Conservation (phyloP, 2,888 invertebrate species). For the Drosophila acutilabella region DNA sequence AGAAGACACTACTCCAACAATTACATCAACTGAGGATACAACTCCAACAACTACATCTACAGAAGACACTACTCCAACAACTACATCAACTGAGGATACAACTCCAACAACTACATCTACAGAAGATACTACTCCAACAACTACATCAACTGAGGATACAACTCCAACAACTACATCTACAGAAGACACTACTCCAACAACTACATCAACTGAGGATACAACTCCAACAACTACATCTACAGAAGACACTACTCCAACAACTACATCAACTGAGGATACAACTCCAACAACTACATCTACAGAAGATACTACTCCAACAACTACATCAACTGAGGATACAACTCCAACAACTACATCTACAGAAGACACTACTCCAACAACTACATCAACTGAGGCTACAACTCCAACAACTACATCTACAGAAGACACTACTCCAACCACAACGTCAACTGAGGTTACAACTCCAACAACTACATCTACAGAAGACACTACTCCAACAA, state of each 20-base stretch:
- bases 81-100: not conserved
- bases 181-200: not conserved
- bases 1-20: not conserved
- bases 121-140: not conserved
- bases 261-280: not conserved
- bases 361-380: not conserved
- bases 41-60: not conserved
- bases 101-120: not conserved
- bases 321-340: not conserved
- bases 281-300: not conserved
- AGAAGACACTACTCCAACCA: not conserved
- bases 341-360: not conserved
- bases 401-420: not conserved
- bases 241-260: not conserved
- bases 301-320: not conserved
- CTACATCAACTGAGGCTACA: not conserved
- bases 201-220: too few species aligned
- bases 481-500: not conserved
- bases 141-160: not conserved
- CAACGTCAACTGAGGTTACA: not conserved
- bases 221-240: conserved; percentile 2
- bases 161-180: conserved; percentile 1
- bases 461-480: too few species aligned
- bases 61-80: not conserved
- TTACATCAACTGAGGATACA: not conserved